phyloP scores from a whole-genome alignment of 2,113 vertebrate genomes.

The Gobiocypris rarus region DNA sequence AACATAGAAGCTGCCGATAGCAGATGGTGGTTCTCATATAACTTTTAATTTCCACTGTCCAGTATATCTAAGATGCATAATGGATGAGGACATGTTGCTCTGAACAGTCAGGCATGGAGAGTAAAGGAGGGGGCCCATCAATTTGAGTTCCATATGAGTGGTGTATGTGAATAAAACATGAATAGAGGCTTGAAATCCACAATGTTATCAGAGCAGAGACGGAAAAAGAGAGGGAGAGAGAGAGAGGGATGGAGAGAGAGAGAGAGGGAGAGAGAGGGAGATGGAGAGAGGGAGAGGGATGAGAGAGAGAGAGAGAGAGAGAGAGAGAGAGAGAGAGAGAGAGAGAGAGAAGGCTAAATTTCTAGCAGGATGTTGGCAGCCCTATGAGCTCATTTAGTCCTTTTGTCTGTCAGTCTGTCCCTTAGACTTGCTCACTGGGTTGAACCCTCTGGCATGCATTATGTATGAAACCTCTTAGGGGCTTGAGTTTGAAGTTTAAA shows the following conservation, averaged over 20 bases:
- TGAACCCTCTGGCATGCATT: constrained; percentile 71
- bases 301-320: no score
- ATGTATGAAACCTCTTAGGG: constrained; percentile 77
- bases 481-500: constrained; percentile 66
- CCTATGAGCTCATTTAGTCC: constrained; percentile 64
- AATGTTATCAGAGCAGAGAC: constrained; percentile 54
- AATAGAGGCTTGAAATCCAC: constrained; percentile 66
- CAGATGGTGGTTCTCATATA: constrained; percentile 46
- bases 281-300: no score
- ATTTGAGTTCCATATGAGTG: constrained; percentile 69
- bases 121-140: constrained; percentile 45
- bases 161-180: constrained; percentile 76
- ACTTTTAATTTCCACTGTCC: constrained; percentile 59
- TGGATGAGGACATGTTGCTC: constrained; percentile 66
- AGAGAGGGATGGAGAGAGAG: no score
- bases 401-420: constrained; percentile 73
- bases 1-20: neutral
- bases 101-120: constrained; percentile 61
- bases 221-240: neutral
- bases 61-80: constrained; percentile 69
- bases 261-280: neutral
- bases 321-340: no score
- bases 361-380: constrained; percentile 33
- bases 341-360: constrained; percentile 4
- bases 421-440: constrained; percentile 67